phyloP scores from a whole-genome alignment of 2,888 invertebrate genomes.

The Drosophila austrosaltans region DNA sequence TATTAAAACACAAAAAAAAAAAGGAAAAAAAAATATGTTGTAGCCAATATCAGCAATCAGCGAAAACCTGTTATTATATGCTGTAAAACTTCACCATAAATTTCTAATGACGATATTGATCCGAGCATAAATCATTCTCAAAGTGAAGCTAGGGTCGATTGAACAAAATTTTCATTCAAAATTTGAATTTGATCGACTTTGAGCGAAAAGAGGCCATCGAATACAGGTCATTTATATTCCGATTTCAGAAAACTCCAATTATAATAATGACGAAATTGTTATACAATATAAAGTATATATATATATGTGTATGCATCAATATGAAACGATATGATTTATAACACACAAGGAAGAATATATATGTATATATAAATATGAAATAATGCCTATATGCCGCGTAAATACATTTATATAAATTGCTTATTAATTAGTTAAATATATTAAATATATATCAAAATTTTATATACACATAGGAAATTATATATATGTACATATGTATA shows the following conservation, averaged over 20 bases:
- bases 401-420: no score
- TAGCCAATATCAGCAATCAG: conserved; percentile 25
- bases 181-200: conserved; percentile 58
- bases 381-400: no score
- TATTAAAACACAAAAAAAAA: neutral
- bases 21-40: neutral
- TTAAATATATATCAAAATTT: neutral
- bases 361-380: neutral
- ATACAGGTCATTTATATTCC: conserved; percentile 25
- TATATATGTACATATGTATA: neutral
- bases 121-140: conserved; percentile 57
- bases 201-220: conserved; percentile 32
- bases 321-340: conserved; percentile 27
- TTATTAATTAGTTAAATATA: conserved; percentile 8
- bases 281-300: conserved; percentile 1
- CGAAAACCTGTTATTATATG: conserved; percentile 56
- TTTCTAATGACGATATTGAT: conserved; percentile 66
- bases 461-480: neutral
- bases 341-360: neutral
- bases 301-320: conserved; percentile 16
- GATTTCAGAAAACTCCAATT: conserved; percentile 28
- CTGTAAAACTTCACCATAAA: conserved; percentile 57
- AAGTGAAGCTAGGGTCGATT: conserved; percentile 36
- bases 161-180: conserved; percentile 47
- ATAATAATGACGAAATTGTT: conserved; percentile 34